Evolutionary conservation across 2,888 invertebrate species (phyloP).

Genomic region (Griposia aprilina): DNA sequence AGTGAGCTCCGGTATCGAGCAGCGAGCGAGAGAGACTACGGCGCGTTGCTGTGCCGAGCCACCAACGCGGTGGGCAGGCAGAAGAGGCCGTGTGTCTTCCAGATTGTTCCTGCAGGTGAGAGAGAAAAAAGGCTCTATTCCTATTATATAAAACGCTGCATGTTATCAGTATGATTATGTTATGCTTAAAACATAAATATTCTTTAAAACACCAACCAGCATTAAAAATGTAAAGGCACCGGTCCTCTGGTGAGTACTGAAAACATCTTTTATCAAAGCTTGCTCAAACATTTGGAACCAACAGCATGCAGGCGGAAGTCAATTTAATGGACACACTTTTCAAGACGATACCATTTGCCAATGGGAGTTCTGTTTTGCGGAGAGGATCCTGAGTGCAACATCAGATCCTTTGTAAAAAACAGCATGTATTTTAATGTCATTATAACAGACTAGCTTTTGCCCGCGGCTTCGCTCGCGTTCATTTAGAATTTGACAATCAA

Average conservation of each 20-base stretch:
- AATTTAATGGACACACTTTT: too few species aligned
- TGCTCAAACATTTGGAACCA: background rate
- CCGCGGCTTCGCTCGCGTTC: too few species aligned
- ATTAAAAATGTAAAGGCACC: background rate
- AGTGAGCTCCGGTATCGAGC: constrained; percentile 96
- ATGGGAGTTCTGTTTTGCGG: too few species aligned
- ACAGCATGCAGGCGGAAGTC: background rate
- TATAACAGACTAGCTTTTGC: too few species aligned
- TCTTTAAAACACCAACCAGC: background rate
- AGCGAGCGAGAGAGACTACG: constrained; percentile 96
- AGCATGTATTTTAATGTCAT: too few species aligned
- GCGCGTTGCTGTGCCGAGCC: constrained; percentile 95
- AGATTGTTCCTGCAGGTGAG: constrained; percentile 95
- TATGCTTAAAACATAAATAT: background rate
- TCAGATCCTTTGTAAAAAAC: too few species aligned
- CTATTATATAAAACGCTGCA: too few species aligned
- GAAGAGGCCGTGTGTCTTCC: constrained; percentile 95
- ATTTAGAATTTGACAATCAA: too few species aligned
- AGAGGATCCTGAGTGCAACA: too few species aligned
- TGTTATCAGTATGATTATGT: too few species aligned
- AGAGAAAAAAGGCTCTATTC: background rate
- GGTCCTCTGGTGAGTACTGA: background rate
- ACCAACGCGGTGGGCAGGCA: constrained; percentile 95
- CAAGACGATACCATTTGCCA: too few species aligned
- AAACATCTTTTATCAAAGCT: background rate